phyloP scores from a whole-genome alignment of 2,113 vertebrate genomes.

The Notechis scutatus region DNA sequence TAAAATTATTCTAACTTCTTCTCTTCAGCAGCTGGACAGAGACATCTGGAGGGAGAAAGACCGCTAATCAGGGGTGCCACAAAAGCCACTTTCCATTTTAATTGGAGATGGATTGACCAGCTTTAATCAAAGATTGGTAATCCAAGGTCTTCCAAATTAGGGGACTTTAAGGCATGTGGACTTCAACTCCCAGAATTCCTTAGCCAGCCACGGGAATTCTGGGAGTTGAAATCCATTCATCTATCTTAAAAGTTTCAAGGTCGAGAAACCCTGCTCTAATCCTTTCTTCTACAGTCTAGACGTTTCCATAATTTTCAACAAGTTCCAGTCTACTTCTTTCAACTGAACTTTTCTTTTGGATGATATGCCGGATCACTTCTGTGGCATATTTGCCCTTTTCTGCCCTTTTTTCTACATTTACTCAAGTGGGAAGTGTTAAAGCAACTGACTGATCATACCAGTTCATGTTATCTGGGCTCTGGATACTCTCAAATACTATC shows the following conservation, averaged over 20 bases:
- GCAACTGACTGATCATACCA: not conserved
- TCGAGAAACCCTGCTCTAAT: accelerated
- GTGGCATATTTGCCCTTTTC: not conserved
- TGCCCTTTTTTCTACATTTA: not conserved
- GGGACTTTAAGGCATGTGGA: not conserved
- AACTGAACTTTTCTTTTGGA: not conserved
- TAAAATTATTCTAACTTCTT: not conserved
- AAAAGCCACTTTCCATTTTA: not conserved
- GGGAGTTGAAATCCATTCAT: not conserved
- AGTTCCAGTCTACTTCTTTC: not conserved
- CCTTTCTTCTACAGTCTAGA: not conserved
- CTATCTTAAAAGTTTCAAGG: not conserved
- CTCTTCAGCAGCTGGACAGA: not conserved
- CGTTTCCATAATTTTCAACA: not conserved
- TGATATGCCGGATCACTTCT: not conserved
- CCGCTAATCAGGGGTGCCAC: not conserved
- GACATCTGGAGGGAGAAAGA: not conserved
- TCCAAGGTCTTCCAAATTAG: not conserved
- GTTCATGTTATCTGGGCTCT: not conserved
- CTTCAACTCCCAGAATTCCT: not conserved
- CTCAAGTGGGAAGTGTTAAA: not conserved
- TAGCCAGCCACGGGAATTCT: not conserved
- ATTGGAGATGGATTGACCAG: not conserved
- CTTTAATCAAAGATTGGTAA: too few species aligned
- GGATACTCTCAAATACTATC: not conserved